Evolutionary conservation across 2,113 vertebrate genomes (phyloP).

Genomic region (Diadophis punctatus): DNA sequence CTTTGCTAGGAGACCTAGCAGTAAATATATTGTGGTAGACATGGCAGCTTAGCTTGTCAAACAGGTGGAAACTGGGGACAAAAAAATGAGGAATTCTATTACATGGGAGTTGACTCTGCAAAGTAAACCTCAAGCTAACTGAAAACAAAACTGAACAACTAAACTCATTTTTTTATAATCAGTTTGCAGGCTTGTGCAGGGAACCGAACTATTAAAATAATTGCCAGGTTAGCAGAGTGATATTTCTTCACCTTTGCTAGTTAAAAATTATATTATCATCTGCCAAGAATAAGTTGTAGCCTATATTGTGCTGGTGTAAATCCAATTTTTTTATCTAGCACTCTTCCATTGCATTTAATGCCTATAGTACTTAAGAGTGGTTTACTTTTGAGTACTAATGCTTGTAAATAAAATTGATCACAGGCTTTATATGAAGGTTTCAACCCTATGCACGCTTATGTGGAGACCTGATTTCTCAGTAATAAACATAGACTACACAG

Average conservation of each 20-base stretch:
- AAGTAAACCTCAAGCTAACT: neutral
- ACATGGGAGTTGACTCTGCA: neutral
- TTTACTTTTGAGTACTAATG: neutral
- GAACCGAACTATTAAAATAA: neutral
- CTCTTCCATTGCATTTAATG: neutral
- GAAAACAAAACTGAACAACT: neutral
- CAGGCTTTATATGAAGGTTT: neutral
- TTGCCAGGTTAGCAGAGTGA: neutral
- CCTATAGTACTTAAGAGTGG: neutral
- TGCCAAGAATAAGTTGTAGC: neutral
- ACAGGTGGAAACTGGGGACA: neutral
- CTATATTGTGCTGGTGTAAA: neutral
- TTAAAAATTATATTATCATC: neutral
- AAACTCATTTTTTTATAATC: neutral
- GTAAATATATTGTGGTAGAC: neutral
- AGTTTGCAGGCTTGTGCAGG: neutral
- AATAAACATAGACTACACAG: neutral
- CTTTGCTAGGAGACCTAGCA: neutral
- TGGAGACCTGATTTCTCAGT: neutral
- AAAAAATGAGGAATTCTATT: neutral
- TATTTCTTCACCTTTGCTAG: neutral
- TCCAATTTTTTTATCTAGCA: neutral
- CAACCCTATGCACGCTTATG: neutral
- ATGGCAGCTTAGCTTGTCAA: neutral
- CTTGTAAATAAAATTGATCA: neutral